Conservation (phyloP, 2,797 vertebrate genomes). For the Tolypeutes matacus region DNA sequence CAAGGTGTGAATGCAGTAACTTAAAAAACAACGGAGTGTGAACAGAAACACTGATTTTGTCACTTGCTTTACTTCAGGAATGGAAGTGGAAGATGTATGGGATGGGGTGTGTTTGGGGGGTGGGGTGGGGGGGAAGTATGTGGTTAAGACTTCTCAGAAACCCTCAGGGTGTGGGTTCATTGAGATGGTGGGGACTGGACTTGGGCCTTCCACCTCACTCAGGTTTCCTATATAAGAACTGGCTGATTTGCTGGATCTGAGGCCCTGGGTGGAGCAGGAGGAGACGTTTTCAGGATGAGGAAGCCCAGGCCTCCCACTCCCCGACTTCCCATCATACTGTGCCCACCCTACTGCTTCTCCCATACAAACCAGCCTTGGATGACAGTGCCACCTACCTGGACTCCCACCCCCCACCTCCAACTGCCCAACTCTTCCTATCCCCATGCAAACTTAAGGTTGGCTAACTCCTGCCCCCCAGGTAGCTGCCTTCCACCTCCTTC, state of each 20-base stretch:
- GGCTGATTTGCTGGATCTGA: neutral
- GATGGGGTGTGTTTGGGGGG: too few species aligned
- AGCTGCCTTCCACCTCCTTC: neutral
- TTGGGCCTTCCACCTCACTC: neutral
- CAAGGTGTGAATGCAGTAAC: constrained; percentile 42
- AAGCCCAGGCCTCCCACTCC: neutral
- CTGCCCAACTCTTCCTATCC: neutral
- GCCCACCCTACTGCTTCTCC: neutral
- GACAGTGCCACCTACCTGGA: neutral
- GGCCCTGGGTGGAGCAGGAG: neutral
- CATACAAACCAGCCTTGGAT: neutral
- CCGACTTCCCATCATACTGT: fast-evolving
- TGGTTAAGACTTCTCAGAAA: neutral
- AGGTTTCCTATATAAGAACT: neutral
- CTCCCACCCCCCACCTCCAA: too few species aligned
- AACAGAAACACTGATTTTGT: constrained; percentile 57
- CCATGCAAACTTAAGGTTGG: neutral
- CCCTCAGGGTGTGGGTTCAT: neutral
- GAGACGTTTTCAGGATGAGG: neutral
- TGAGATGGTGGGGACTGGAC: neutral
- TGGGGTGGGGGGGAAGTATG: neutral
- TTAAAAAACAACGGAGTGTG: constrained; percentile 60
- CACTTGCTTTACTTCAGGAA: constrained; percentile 52
- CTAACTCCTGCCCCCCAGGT: neutral
- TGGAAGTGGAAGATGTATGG: neutral